Evolutionary conservation across 2,888 invertebrate species (phyloP), one percentile per base, ranked within the genome.

Genomic region (Perizoma flavofasciatum): DNA sequence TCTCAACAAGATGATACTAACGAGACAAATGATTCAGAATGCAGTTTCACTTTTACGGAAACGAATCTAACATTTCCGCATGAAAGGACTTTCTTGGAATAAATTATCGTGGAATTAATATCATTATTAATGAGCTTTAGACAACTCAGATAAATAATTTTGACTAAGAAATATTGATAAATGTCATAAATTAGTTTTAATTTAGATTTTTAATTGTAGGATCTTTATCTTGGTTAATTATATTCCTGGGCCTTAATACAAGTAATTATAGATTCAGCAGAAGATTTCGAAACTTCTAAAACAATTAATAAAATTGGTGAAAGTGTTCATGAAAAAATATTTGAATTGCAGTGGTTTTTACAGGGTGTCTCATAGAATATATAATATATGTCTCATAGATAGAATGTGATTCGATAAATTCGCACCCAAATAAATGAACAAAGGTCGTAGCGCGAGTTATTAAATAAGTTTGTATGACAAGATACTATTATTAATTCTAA

Each of bases 21-120:
- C 44, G 50, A 56, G 49, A 54, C 47, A 59, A 56, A 55, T 35
- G 56, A 50, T 46, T 34, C 22, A 32, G 44, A 58, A 55, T 39
- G 54, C 53, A 47, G 55, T 68, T 68, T 68, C 66, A 68, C 68
- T 68, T 65, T 62, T 62, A 56, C 61, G 61, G 60, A 63, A 66
- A 58, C 50, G 44, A 40, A 48, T 41, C 49, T 46, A 49, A 43
- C 47, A 49, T 56, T 62, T 68, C 63, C 66, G 64, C 32, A 34
- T 58, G 33, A 59, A 37, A 48, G 55, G 35, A 59, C 55, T 64
- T 59, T 59, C 62, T 32, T 54, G 5, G 63, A 63, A 66, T 66
- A 52, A 44, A 61, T 65, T 63, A 53, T n/a, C n/a, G n/a, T n/a
- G n/a, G n/a, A n/a, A n/a, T n/a, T n/a, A n/a, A n/a, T n/a, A 58